Evolutionary conservation across 2,888 invertebrate genomes (phyloP).

Genomic region (Exephanes ischioxanthus): DNA sequence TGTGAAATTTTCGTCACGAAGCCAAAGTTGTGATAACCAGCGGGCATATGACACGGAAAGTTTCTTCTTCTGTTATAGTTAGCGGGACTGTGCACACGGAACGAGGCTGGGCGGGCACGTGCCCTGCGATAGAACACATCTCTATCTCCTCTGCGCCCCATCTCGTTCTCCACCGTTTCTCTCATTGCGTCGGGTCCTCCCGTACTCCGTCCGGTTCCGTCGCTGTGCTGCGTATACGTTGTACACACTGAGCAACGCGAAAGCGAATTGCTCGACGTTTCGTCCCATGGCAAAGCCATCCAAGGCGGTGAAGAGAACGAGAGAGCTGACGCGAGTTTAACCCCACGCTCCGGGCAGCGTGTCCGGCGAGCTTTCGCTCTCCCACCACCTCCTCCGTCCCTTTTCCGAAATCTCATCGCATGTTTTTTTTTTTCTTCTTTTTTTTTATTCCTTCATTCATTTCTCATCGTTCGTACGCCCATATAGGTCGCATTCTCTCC

Average conservation of each 20-base stretch:
- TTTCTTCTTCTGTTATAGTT: constrained; percentile 55
- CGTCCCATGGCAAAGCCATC: constrained; percentile 24
- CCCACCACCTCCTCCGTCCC: background rate
- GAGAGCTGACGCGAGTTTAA: constrained; percentile 50
- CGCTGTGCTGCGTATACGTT: constrained; percentile 19
- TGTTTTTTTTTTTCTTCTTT: background rate
- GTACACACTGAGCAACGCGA: constrained; percentile 23
- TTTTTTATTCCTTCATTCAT: background rate
- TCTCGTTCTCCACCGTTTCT: constrained; percentile 1
- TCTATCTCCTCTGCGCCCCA: background rate
- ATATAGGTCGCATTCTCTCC: constrained; percentile 32
- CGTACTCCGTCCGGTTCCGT: background rate
- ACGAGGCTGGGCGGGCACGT: constrained; percentile 45
- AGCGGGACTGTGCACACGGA: constrained; percentile 20
- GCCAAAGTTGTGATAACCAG: constrained; percentile 50
- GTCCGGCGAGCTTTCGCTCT: constrained; percentile 38
- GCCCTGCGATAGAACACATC: constrained; percentile 6
- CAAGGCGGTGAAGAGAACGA: background rate
- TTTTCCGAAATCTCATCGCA: constrained; percentile 35
- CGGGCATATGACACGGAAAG: constrained; percentile 51
- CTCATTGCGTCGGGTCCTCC: background rate
- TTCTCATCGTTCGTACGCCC: constrained; percentile 9
- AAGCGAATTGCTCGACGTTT: constrained; percentile 39
- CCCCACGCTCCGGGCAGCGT: constrained; percentile 32
- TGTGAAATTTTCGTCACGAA: constrained; percentile 54